Evolutionary conservation across 1,140 invertebrate genomes (phyloP).

Genomic region (Aphelinus certus): DNA sequence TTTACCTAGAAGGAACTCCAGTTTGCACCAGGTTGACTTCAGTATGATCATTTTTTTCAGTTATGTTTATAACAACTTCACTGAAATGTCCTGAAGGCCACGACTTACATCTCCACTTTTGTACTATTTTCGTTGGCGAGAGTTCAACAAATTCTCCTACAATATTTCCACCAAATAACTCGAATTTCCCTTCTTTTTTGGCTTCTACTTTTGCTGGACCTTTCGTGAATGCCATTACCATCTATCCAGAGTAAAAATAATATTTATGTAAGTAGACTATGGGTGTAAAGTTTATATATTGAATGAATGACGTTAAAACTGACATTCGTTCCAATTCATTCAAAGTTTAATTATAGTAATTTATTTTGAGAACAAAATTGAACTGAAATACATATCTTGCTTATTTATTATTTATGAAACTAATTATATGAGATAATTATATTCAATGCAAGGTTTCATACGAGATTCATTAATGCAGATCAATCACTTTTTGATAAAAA

Average conservation of each 20-base stretch:
- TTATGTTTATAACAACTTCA: conserved; percentile 83
- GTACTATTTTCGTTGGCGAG: conserved; percentile 86
- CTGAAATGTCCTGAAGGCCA: conserved; percentile 96
- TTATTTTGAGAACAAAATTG: too few species aligned
- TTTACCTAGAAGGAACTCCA: conserved; percentile 77
- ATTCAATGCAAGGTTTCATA: not conserved
- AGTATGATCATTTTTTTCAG: conserved; percentile 87
- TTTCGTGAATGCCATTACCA: conserved; percentile 91
- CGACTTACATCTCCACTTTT: conserved; percentile 92
- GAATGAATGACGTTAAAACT: too few species aligned
- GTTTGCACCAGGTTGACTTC: conserved; percentile 82
- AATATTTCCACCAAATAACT: conserved; percentile 92
- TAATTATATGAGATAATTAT: too few species aligned
- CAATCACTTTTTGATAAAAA: too few species aligned
- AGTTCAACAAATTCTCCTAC: conserved; percentile 88
- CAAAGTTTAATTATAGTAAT: too few species aligned
- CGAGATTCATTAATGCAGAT: not conserved
- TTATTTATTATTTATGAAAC: too few species aligned
- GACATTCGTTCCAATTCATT: too few species aligned
- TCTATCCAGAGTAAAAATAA: conserved; percentile 57
- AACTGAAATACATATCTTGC: too few species aligned
- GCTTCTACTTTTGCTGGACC: conserved; percentile 81
- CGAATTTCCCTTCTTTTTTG: conserved; percentile 86
- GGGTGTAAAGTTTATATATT: too few species aligned
- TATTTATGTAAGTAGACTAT: not conserved